Conservation (phyloP, 2,888 invertebrate genomes). For the Scotopteryx bipunctaria region DNA sequence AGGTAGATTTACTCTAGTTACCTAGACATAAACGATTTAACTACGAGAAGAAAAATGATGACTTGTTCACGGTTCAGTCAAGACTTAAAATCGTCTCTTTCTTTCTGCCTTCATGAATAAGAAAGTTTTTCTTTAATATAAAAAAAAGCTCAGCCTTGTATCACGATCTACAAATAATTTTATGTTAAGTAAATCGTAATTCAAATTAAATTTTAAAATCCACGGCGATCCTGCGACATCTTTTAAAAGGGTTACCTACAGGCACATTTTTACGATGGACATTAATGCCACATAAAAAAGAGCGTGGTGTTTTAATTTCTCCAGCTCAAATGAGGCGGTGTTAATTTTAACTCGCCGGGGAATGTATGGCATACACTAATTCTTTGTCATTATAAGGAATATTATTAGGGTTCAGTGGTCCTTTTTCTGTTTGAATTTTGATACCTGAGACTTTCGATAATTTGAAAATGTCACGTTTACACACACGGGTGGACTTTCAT, state of each 20-base stretch:
- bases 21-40: too few species aligned
- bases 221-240: conserved; percentile 54
- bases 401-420: conserved; percentile 48
- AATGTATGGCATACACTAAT: conserved; percentile 64
- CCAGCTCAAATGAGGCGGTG: conserved; percentile 73
- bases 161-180: too few species aligned
- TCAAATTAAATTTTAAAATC: conserved; percentile 40
- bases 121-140: too few species aligned
- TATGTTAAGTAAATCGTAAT: conserved; percentile 41
- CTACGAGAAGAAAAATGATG: too few species aligned
- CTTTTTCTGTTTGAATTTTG: conserved; percentile 9
- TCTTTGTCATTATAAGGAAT: conserved; percentile 73
- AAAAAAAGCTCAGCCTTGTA: too few species aligned
- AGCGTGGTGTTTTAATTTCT: conserved; percentile 80
- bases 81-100: too few species aligned
- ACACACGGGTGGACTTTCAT: too few species aligned
- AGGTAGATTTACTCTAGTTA: too few species aligned
- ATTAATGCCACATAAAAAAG: conserved; percentile 82
- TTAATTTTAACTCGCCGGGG: conserved; percentile 73
- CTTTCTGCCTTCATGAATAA: too few species aligned
- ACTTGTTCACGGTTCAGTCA: too few species aligned
- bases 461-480: too few species aligned
- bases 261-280: conserved; percentile 69
- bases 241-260: conserved; percentile 69
- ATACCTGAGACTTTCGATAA: neutral